These are phyloP conservation scores for Lophura swinhoii DNA, from an alignment of 2,797 vertebrate genomes.

Conservation along the genomic window DNA sequence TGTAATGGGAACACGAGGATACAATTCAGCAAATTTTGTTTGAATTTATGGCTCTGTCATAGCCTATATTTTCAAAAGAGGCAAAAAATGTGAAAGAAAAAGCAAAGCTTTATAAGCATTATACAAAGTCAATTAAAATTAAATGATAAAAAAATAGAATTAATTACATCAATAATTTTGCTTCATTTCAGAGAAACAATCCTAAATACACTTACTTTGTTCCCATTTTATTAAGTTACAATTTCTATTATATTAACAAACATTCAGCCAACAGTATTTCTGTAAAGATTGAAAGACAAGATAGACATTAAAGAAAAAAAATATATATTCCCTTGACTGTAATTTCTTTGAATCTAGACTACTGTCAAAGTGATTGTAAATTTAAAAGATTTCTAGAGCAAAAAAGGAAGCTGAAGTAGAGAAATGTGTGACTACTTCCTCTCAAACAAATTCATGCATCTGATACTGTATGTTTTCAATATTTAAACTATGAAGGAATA, in stretches of 20 bases:
- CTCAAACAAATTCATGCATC: neutral
- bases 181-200: neutral
- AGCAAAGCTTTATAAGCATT: neutral
- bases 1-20: neutral
- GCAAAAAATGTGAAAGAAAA: neutral
- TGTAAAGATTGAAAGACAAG: neutral
- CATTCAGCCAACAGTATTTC: neutral
- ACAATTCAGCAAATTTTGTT: neutral
- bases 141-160: neutral
- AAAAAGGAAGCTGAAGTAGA: neutral
- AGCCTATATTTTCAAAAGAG: neutral
- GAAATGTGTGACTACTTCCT: neutral
- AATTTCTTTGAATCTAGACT: neutral
- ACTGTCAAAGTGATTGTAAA: neutral
- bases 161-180: neutral
- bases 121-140: neutral
- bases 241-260: neutral
- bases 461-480: neutral
- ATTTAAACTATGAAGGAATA: neutral
- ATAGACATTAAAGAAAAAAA: neutral
- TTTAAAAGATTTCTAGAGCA: neutral
- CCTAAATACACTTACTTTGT: neutral
- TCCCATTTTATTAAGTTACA: neutral
- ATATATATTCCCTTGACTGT: neutral
- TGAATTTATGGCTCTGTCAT: neutral